A percentile compares a stretch with the other conserved stretches of the same genome.
phyloP scores from a whole-genome alignment of 2,888 invertebrate genomes.

The Zootermopsis nevadensis region DNA sequence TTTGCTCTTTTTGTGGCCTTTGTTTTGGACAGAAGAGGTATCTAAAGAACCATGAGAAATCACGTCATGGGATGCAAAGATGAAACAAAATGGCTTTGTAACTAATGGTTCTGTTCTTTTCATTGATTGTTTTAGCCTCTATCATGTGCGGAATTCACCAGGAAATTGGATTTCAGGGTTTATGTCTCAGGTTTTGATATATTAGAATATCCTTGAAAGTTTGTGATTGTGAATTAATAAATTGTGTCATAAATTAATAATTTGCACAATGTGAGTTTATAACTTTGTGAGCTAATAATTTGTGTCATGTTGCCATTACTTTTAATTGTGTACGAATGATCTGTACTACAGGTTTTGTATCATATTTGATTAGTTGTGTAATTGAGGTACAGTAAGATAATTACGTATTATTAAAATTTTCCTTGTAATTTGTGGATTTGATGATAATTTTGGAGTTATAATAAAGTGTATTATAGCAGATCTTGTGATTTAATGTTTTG shows the following conservation, averaged over 20 bases:
- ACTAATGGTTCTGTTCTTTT: not conserved
- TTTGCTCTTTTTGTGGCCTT: conserved; percentile 44
- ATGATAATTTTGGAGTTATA: no score
- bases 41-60: conserved; percentile 65
- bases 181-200: not conserved
- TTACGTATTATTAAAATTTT: no score
- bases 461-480: no score
- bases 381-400: no score
- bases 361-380: no score
- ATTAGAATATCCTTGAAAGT: not conserved
- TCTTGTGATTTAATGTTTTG: no score
- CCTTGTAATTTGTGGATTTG: no score
- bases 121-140: not conserved
- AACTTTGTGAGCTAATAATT: not conserved
- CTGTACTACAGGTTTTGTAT: no score
- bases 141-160: not conserved
- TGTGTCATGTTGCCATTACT: not conserved
- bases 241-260: not conserved
- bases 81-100: not conserved
- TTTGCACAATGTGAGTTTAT: no score
- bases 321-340: not conserved
- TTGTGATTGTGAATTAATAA: not conserved
- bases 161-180: not conserved
- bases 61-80: conserved; percentile 51
- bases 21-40: conserved; percentile 67